phyloP scores from a whole-genome alignment of 2,113 vertebrate genomes.

The Microtus montanus region DNA sequence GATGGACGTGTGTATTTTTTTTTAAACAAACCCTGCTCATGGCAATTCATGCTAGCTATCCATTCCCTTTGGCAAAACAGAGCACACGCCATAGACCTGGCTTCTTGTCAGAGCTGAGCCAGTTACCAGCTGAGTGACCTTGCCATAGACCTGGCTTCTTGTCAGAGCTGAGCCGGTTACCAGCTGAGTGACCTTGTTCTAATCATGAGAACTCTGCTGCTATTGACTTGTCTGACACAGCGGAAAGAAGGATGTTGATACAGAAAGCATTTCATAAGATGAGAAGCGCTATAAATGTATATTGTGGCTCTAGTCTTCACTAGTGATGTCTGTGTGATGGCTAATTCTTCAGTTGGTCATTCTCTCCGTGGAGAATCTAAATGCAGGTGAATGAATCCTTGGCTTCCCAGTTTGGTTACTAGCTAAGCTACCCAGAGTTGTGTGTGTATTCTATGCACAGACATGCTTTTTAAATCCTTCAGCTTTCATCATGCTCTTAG shows the following conservation, averaged over 20 bases:
- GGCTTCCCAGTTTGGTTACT: neutral
- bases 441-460: neutral
- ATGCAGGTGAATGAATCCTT: neutral
- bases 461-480: neutral
- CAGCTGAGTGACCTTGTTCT: neutral
- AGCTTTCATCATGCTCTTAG: constrained; percentile 38
- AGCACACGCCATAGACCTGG: neutral
- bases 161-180: neutral
- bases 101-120: neutral
- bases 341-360: neutral
- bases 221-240: neutral
- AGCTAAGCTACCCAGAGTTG: neutral
- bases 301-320: neutral
- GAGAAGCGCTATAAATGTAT: neutral
- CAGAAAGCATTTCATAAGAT: neutral
- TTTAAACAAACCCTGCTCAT: neutral
- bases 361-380: neutral
- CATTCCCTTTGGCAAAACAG: neutral
- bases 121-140: neutral
- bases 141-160: neutral
- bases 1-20: neutral
- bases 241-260: neutral
- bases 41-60: neutral
- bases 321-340: neutral
- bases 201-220: neutral